phyloP scores from a whole-genome alignment of 2,888 invertebrate genomes.

The Athripsodes cinereus region DNA sequence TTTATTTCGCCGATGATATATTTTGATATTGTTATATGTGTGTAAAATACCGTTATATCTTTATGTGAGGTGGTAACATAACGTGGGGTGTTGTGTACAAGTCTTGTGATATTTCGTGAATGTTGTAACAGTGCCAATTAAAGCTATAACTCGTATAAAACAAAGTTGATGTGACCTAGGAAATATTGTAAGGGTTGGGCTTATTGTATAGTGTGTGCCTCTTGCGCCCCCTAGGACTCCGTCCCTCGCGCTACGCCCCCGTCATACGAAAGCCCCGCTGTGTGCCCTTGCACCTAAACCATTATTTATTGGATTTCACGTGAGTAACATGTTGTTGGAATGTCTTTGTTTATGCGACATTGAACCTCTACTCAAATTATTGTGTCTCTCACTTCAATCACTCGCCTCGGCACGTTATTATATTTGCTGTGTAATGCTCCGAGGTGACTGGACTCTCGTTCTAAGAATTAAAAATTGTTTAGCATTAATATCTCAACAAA shows the following conservation, averaged over 20 bases:
- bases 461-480: too few relatives aligned
- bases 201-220: not conserved
- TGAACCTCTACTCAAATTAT: conserved; percentile 3
- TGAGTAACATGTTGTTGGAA: conserved; percentile 4
- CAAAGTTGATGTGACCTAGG: not conserved
- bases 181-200: not conserved
- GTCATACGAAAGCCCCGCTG: not conserved
- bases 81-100: not conserved
- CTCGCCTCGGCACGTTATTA: not conserved
- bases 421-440: not conserved
- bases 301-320: not conserved
- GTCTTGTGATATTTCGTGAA: not conserved
- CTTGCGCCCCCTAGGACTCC: not conserved
- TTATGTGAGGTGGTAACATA: not conserved
- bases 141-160: not conserved
- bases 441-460: not conserved
- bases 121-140: conserved; percentile 1
- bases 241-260: not conserved
- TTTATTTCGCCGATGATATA: conserved; percentile 14
- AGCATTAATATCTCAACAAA: too few relatives aligned
- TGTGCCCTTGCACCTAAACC: not conserved
- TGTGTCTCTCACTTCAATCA: not conserved
- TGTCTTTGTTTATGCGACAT: conserved; percentile 18
- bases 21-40: conserved; percentile 17
- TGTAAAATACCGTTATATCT: conserved; percentile 2